A percentile compares a stretch with the other conserved stretches of the same genome.
Evolutionary conservation across 2,888 invertebrate species (phyloP).

Genomic region (Sacculina carcini): DNA sequence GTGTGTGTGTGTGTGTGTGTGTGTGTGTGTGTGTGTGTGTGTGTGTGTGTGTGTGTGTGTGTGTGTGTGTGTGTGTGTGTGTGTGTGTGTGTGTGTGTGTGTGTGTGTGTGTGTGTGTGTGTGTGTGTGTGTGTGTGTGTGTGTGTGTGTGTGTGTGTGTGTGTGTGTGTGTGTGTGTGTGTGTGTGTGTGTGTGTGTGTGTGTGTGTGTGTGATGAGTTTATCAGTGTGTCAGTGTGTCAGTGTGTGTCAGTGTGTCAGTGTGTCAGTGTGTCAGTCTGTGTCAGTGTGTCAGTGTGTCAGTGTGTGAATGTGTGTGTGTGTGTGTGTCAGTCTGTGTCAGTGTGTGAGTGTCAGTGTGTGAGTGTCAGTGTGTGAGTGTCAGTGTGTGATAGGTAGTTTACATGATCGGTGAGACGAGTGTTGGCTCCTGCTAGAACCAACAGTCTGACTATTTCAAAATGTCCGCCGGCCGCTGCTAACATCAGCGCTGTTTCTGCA

Average conservation of each 20-base stretch:
- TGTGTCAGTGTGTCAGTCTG: not conserved
- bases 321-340: not conserved
- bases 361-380: not conserved
- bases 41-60: not conserved
- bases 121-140: not conserved
- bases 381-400: constrained; percentile 17
- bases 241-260: not conserved
- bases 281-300: not conserved
- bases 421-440: constrained; percentile 44
- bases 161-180: not conserved
- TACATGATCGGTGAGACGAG: constrained; percentile 58
- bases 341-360: not conserved
- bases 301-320: not conserved
- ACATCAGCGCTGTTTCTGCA: constrained; percentile 49
- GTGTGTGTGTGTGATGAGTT: not conserved
- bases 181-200: not conserved
- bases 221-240: not conserved
- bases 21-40: not conserved
- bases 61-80: not conserved
- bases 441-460: constrained; percentile 60
- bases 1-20: not conserved
- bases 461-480: constrained; percentile 65
- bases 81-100: not conserved
- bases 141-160: not conserved
- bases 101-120: not conserved